Evolutionary conservation across 2,888 invertebrate genomes (phyloP).

Genomic region (Eristalis intricaria): DNA sequence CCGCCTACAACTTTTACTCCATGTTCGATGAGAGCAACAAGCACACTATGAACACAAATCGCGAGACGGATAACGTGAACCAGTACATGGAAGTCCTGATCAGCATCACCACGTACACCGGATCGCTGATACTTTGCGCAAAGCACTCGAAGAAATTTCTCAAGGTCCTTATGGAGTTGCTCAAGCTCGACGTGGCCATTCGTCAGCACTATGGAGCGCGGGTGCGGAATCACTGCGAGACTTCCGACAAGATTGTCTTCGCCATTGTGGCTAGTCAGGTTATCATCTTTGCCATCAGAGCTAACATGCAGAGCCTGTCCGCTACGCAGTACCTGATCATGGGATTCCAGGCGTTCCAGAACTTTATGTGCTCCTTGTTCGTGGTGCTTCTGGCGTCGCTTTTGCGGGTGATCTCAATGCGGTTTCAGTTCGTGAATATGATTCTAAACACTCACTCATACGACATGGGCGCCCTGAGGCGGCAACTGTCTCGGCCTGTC

Average conservation of each 20-base stretch:
- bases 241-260: constrained; percentile 74
- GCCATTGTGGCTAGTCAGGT: constrained; percentile 75
- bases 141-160: constrained; percentile 76
- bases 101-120: constrained; percentile 76
- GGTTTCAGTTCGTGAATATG: constrained; percentile 77
- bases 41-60: constrained; percentile 74
- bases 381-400: constrained; percentile 77
- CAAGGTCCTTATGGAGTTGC: constrained; percentile 77
- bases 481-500: constrained; percentile 50
- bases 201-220: constrained; percentile 73
- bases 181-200: constrained; percentile 78
- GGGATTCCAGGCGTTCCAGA: constrained; percentile 76
- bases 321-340: constrained; percentile 74
- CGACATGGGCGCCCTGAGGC: constrained; percentile 36
- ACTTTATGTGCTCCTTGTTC: constrained; percentile 76
- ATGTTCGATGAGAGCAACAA: constrained; percentile 74
- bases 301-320: constrained; percentile 35
- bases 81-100: constrained; percentile 78
- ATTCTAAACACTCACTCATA: constrained; percentile 77
- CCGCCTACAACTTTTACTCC: constrained; percentile 77
- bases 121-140: constrained; percentile 76
- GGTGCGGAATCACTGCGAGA: constrained; percentile 76
- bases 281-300: constrained; percentile 75
- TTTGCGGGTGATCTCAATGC: constrained; percentile 76
- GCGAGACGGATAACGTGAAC: constrained; percentile 78